Base-by-base conservation (phyloP, 2,797 vertebrate species). In the Corythornis leucogaster region DNA sequence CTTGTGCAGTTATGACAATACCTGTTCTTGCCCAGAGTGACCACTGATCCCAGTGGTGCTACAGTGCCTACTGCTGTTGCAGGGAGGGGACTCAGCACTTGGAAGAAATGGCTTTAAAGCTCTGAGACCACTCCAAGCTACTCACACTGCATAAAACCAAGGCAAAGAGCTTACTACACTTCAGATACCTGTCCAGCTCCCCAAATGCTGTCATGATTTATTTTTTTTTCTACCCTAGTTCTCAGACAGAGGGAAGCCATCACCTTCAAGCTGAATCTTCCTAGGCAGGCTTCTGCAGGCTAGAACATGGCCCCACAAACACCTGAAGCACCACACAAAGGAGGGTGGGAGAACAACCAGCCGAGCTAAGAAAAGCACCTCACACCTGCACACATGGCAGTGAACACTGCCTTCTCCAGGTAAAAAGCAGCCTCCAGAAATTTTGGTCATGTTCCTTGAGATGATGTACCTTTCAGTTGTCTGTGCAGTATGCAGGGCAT, bases 111-210 rank as follows among this genome's bases (percentile, higher is more conserved):
- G 57, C 77, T 85, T 80, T 33, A 71, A 59, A 67, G 25, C 25
- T 57, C 25, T 15, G 3, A 48, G 53, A 30, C 5, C 11, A 26
- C 18, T 38, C 26, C 21, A 53, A 61, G 12, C 7, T 8, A 51
- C 43, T 62, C 51, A 55, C 5, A 48, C 14, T 3, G 2, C 25
- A 28, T 14, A 57, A 70, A 92, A 76, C 16, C n/a, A 28, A 13
- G 15, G 15, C 57, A 71, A 58, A 11, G 12, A 67, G 55, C 51
- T 64, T 21, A 74, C 3, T 40, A 38, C 35, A 11, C 19, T 77
- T 48, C 2, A 2, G 19, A 42, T 12, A 74, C 38, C 53, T 0
- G 0, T 7, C 40, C 30, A 35, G 6, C 31, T 76, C 59, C 59
- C 80, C 24, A 59, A 28, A 76, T 8, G 5, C 0, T 1, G 10